phyloP scores from a whole-genome alignment of 2,888 invertebrate species.

The Idaea biselata region DNA sequence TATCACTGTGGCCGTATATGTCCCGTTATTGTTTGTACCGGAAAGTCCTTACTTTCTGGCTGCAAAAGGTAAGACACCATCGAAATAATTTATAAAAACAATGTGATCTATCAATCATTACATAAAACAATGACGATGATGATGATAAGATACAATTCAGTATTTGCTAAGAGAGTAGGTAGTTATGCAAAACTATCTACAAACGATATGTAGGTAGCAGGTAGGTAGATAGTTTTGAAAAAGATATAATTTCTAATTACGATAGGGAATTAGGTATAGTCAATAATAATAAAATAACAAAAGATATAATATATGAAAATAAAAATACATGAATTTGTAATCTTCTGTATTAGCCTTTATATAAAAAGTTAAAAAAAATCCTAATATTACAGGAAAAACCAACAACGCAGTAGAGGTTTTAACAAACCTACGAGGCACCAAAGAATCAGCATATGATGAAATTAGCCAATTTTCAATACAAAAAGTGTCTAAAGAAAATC shows the following conservation, averaged over 20 bases:
- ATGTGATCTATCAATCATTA: background rate
- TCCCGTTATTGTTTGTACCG: constrained; percentile 46
- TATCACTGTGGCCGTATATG: constrained; percentile 22
- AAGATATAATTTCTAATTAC: no score
- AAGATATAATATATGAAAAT: no score
- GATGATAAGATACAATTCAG: no score
- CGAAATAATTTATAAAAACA: background rate
- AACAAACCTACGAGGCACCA: constrained; percentile 37
- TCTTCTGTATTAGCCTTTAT: no score
- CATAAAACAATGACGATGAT: no score
- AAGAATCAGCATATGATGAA: constrained; percentile 14
- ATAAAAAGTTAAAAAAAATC: background rate
- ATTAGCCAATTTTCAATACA: constrained; percentile 24
- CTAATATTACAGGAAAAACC: constrained; percentile 37
- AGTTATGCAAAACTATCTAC: no score
- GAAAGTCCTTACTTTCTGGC: constrained; percentile 51
- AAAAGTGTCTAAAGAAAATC: constrained; percentile 49
- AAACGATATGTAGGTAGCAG: no score
- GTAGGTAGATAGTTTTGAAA: no score
- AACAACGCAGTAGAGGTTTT: constrained; percentile 43
- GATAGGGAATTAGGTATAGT: no score
- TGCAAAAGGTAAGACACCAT: constrained; percentile 41
- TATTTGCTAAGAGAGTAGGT: no score
- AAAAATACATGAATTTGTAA: no score
- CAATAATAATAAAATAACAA: no score